Base-by-base conservation (phyloP, 1,140 invertebrate species). In the Polypedilum pembai region DNA sequence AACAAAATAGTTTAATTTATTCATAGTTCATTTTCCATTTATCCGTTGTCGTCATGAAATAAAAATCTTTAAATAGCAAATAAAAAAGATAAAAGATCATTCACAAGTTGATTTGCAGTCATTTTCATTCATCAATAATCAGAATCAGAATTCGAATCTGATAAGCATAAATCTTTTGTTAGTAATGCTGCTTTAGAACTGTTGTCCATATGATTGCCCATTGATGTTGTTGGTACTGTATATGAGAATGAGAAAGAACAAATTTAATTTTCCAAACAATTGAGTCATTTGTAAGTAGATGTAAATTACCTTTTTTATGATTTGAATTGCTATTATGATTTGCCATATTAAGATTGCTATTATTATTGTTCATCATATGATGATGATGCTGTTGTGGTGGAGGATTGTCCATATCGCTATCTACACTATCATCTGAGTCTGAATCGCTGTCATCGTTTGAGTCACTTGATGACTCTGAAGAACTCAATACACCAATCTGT, bases 401-500 rank as follows among this genome's bases (percentile, higher is more conserved):
- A 69, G 17, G 65, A 21, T 69, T 69, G 17, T 20, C 65, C 3
- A 21, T 17, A 15, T 12, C 65, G 10, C 65, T 69, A 20, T 79
- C 78, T 5, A 76, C 79, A 76, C 79, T 82, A 63, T 81, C 80
- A 77, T 82, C 81, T 1, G 81, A 82, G 76, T 83, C 83, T 10
- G 79, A 77, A 40, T 82, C 82, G 76, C 81, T 82, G 74, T 80
- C 80, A 78, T 82, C 83, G 78, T 82, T 83, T 8, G 83, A 83
- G 75, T 80, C 80, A 15, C 83, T 83, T 33, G 80, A 81, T 66
- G 79, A 81, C 74, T 79, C 80, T 21, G 80, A 82, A 15, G 79
- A 78, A 76, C 80, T 81, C 7, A 81, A 75, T 17, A 76, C 80
- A 7, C 78, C 79, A 78, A 81, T 81, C 65, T 69, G 18, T 69